Base-by-base conservation (phyloP, 2,797 vertebrate genomes). In the Spinibarbus caldwelli region DNA sequence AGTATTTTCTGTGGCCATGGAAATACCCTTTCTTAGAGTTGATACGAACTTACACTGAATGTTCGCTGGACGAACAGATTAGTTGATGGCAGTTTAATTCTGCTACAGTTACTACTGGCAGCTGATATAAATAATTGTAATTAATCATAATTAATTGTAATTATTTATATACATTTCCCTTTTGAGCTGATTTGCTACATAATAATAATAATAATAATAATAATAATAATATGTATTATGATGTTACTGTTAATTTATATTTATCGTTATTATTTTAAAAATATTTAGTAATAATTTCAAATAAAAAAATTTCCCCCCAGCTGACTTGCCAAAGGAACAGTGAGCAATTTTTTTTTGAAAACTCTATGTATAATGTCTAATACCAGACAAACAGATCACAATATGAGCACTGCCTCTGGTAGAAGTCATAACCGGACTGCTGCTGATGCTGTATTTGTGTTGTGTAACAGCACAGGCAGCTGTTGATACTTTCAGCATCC, bases 401-500 rank as follows among this genome's bases (percentile, higher is more conserved):
- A 71, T 71, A 62, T 31, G 64, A 82, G 31, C 21, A 34, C n/a
- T 26, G 59, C 52, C 36, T 23, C 49, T 62, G 2, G 38, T n/a
- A 26, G 38, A 68, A 26, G 15, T 52, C 45, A 64, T 72, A 78
- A 73, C 47, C 52, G 31, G 71, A 67, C 64, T 49, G 67, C 36
- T 57, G 43, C 87, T 43, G 72, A 49, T 68, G 78, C 45, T 67
- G 62, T 52, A 34, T 80, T 75, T 72, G 80, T 71, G 76, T 86
- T 86, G 76, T 71, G 78, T 84, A 83, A 82, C 77, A 76, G 31
- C 14, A 64, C 78, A 76, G 71, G 70, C 49, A 79, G 79, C 85
- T 82, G 73, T 71, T 82, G 62, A 80, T 83, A 67, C 38, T 82
- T 66, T 49, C 59, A 76, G 78, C 77, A 80, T 80, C 86, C 79